Percentiles rank a stretch among this genome's conserved stretches.
Conservation (phyloP, 2,888 invertebrate species). For the Melinaea marsaeus region DNA sequence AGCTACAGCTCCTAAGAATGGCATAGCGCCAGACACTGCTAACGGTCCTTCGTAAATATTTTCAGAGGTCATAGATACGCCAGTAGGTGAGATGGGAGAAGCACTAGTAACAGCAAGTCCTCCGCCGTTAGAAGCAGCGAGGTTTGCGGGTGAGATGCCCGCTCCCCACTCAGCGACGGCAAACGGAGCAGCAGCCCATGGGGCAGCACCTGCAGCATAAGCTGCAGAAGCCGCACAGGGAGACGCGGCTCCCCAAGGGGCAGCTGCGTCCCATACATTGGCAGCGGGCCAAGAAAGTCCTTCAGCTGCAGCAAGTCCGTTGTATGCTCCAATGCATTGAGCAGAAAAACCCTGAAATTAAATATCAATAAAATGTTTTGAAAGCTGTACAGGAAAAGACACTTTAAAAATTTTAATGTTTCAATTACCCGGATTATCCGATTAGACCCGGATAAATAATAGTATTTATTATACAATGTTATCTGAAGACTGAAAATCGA, state of each 20-base stretch:
- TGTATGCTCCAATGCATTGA: constrained; percentile 20
- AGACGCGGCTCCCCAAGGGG: constrained; percentile 10
- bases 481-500: too few relatives aligned
- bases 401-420: too few relatives aligned
- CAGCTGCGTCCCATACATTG: background rate
- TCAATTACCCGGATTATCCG: too few relatives aligned
- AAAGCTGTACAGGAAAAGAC: background rate
- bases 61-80: constrained; percentile 44
- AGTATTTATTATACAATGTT: too few relatives aligned
- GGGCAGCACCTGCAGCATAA: constrained; percentile 14
- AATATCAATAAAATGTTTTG: background rate
- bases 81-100: constrained; percentile 44
- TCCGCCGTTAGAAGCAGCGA: constrained; percentile 26
- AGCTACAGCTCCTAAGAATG: constrained; percentile 44
- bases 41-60: constrained; percentile 41
- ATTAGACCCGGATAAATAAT: too few relatives aligned
- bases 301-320: constrained; percentile 9
- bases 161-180: constrained; percentile 9
- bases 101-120: constrained; percentile 36
- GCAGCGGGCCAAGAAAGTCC: constrained; percentile 38
- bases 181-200: constrained; percentile 4
- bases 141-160: constrained; percentile 2
- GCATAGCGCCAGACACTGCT: constrained; percentile 41
- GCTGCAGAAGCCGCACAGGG: constrained; percentile 1
- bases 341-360: constrained; percentile 22